Evolutionary conservation across 2,797 vertebrate genomes (phyloP).

Genomic region (Pseudomugil gertrudae): DNA sequence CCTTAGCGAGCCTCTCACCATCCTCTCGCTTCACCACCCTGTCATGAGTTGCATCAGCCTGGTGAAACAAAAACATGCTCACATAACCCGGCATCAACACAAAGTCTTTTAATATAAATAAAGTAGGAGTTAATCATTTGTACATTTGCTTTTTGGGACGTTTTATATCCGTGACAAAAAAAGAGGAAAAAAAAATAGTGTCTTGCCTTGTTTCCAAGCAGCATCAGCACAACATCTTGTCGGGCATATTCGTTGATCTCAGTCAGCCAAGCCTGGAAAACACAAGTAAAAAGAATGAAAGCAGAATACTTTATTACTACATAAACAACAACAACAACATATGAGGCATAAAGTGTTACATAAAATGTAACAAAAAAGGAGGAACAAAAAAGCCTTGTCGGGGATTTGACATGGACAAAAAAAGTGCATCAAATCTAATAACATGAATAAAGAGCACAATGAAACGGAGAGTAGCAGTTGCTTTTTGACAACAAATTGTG

Average conservation of each 20-base stretch:
- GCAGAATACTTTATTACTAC: constrained; percentile 1
- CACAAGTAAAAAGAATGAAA: constrained; percentile 21
- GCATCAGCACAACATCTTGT: constrained; percentile 91
- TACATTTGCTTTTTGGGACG: background rate
- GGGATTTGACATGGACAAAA: constrained; percentile 41
- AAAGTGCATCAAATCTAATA: constrained; percentile 42
- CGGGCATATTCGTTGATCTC: constrained; percentile 95
- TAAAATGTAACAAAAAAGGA: constrained; percentile 6
- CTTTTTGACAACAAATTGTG: constrained; percentile 37
- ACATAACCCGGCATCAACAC: constrained; percentile 10
- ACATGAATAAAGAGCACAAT: constrained; percentile 19
- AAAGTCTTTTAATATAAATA: background rate
- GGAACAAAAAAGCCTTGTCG: constrained; percentile 28
- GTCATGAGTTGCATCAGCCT: constrained; percentile 92
- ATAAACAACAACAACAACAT: background rate
- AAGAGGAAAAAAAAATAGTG: no score
- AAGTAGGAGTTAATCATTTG: background rate
- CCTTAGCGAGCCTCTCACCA: constrained; percentile 93
- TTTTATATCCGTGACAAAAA: background rate
- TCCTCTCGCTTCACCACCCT: constrained; percentile 92
- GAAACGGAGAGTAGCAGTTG: constrained; percentile 3
- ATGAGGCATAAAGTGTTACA: constrained; percentile 2
- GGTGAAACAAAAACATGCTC: constrained; percentile 28
- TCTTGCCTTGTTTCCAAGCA: constrained; percentile 93
- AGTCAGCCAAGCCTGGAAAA: constrained; percentile 90